Conservation (phyloP, 2,797 vertebrate species). For the Dromococcyx pavoninus region DNA sequence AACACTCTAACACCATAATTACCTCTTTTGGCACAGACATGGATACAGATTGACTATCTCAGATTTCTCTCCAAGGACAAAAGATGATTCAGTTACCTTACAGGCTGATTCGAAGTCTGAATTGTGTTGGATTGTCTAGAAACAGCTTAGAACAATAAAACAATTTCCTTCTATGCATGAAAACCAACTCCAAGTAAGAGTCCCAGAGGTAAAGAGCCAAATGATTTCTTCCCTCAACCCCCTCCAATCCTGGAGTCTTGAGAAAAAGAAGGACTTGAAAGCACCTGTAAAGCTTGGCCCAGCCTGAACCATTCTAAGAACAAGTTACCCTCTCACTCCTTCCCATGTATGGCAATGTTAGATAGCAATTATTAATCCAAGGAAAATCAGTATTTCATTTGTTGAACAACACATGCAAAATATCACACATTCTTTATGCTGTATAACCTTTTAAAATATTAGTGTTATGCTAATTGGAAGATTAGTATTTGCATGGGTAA, state of each 20-base stretch:
- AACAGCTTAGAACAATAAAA: background rate
- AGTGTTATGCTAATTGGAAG: background rate
- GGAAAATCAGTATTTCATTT: background rate
- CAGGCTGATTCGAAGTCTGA: background rate
- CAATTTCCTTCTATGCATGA: background rate
- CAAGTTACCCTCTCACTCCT: background rate
- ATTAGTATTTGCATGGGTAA: background rate
- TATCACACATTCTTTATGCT: background rate
- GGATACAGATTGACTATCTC: background rate
- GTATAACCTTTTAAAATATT: background rate
- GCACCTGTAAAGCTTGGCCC: background rate
- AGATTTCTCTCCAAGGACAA: slow-evolving; percentile 13
- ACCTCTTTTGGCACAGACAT: background rate
- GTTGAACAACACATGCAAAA: background rate
- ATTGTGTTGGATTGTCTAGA: background rate
- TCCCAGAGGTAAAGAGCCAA: background rate
- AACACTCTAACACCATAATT: slow-evolving; percentile 10
- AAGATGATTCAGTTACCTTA: slow-evolving; percentile 9
- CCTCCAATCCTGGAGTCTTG: background rate
- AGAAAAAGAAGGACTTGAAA: background rate
- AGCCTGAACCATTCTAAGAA: background rate
- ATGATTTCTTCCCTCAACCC: background rate
- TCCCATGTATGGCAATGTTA: background rate
- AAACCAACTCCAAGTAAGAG: background rate
- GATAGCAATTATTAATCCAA: background rate